These are phyloP conservation scores for Hormiphora californensis DNA, from an alignment of 37 sponge, comb jelly and placozoan species.

Conservation along the genomic window DNA sequence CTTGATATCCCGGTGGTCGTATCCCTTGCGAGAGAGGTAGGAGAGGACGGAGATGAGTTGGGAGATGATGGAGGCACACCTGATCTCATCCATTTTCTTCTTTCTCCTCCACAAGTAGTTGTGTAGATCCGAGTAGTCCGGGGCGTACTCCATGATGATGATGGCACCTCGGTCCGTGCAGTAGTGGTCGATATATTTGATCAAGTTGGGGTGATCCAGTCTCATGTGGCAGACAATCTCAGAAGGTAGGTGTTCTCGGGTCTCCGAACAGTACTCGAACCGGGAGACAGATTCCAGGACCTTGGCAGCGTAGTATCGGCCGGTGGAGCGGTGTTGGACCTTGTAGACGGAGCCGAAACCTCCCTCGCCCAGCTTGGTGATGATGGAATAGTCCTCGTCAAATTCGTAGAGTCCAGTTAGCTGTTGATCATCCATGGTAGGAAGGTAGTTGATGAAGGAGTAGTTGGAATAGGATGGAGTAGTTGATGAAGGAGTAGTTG, in stretches of 20 bases:
- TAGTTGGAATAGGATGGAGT: too few relatives aligned
- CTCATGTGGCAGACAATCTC: not conserved
- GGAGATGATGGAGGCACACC: slow-evolving; percentile 29
- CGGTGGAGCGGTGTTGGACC: not conserved
- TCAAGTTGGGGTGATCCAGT: not conserved
- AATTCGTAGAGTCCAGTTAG: too few relatives aligned
- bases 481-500: too few relatives aligned
- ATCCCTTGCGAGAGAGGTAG: not conserved
- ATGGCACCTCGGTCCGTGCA: not conserved
- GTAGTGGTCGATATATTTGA: not conserved
- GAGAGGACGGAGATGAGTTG: not conserved
- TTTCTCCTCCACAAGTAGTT: slow-evolving; percentile 33
- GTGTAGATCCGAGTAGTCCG: slow-evolving; percentile 13
- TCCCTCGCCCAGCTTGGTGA: slow-evolving; percentile 1
- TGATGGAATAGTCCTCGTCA: too few relatives aligned
- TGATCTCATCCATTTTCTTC: not conserved
- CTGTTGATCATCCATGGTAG: too few relatives aligned
- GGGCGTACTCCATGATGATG: slow-evolving; percentile 47
- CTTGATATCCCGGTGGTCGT: slow-evolving; percentile 28
- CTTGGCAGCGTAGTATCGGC: slow-evolving; percentile 9
- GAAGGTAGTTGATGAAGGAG: too few relatives aligned
- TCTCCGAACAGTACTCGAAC: not conserved
- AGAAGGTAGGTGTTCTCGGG: not conserved
- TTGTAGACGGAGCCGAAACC: slow-evolving; percentile 31
- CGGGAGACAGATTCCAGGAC: not conserved